A percentile compares a stretch with the other conserved stretches of the same genome.
These are phyloP conservation scores for Protaetia brevitarsis DNA, from an alignment of 1,140 invertebrate species.

Conservation along the genomic window DNA sequence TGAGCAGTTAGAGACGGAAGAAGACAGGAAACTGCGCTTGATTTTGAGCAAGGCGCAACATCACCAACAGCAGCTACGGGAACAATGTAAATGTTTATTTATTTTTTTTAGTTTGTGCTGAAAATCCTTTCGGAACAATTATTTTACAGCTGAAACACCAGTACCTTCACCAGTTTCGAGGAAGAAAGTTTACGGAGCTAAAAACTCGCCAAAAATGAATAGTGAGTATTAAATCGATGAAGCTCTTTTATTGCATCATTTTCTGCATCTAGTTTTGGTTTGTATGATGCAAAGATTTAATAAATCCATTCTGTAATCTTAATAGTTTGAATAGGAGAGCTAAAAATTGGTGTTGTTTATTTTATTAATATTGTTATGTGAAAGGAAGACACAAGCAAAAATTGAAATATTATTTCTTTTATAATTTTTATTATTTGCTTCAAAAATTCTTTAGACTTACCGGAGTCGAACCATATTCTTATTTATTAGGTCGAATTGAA, in stretches of 20 bases:
- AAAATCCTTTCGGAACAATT: neutral
- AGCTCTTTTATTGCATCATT: conserved; percentile 20
- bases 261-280: too few relatives aligned
- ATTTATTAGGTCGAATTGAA: too few relatives aligned
- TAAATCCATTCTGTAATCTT: too few relatives aligned
- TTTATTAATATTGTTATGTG: too few relatives aligned
- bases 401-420: too few relatives aligned
- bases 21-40: conserved; percentile 78
- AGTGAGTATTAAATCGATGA: conserved; percentile 50
- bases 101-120: neutral
- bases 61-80: conserved; percentile 77
- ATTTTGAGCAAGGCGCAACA: conserved; percentile 87
- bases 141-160: conserved; percentile 32
- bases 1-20: conserved; percentile 74
- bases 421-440: too few relatives aligned
- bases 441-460: too few relatives aligned
- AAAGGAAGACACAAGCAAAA: too few relatives aligned
- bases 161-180: conserved; percentile 40
- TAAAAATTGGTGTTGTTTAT: too few relatives aligned
- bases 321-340: too few relatives aligned
- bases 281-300: too few relatives aligned
- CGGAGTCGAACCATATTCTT: too few relatives aligned
- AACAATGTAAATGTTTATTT: conserved; percentile 45
- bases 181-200: conserved; percentile 41
- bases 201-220: conserved; percentile 60